A percentile compares a stretch with the other conserved stretches of the same genome.
phyloP scores from a whole-genome alignment of 2,797 vertebrate species.

The Pseudotriccus pelzelni region DNA sequence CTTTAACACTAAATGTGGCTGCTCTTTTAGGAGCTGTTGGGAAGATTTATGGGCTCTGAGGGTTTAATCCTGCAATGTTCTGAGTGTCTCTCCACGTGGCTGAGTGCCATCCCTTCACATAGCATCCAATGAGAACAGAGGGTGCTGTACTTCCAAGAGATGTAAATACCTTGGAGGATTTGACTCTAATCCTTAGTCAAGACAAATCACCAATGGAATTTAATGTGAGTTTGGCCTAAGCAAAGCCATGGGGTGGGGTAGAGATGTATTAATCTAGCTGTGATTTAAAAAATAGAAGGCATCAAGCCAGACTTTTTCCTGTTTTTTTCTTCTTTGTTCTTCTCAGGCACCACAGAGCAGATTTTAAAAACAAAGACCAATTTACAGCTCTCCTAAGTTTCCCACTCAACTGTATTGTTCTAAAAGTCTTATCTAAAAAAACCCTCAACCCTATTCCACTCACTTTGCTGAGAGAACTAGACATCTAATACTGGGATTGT shows the following conservation, averaged over 20 bases:
- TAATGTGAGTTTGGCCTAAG: neutral
- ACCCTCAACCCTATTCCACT: accelerated
- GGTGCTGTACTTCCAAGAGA: neutral
- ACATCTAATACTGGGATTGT: neutral
- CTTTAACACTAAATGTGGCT: neutral
- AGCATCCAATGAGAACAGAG: neutral
- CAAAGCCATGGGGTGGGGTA: neutral
- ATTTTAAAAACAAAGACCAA: neutral
- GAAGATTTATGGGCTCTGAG: neutral
- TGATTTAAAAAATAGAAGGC: neutral
- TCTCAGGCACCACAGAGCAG: neutral
- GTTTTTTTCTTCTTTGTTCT: neutral
- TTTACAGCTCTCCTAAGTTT: neutral
- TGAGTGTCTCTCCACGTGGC: neutral
- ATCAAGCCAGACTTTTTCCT: neutral
- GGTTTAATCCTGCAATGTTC: neutral
- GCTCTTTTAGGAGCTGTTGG: neutral
- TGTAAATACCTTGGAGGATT: constrained; percentile 25
- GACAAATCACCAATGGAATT: constrained; percentile 30
- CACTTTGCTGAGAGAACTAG: neutral
- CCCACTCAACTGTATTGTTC: neutral
- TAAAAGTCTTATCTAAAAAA: neutral
- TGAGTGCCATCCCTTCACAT: neutral
- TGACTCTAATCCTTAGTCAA: constrained; percentile 23
- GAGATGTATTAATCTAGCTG: neutral